phyloP scores from a whole-genome alignment of 23 tunicate species.

The Diplosoma virens region DNA sequence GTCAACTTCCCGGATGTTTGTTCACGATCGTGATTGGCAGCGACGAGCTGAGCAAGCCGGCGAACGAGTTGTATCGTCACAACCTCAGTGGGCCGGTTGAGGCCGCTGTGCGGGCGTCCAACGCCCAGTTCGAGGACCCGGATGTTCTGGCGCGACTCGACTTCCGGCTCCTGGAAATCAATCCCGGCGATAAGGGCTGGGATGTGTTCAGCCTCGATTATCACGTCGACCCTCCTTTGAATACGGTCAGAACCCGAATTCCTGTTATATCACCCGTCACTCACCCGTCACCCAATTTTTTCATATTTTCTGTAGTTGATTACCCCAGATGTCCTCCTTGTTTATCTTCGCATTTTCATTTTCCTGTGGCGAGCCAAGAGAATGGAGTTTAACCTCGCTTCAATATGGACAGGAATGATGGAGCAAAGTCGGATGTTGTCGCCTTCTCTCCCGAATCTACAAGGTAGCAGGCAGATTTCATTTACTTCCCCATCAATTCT shows the following conservation, averaged over 20 bases:
- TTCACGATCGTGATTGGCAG: background rate
- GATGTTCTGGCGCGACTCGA: conserved; percentile 85
- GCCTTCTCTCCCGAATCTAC: conserved; percentile 21
- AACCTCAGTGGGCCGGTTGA: conserved; percentile 87
- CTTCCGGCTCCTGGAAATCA: conserved; percentile 81
- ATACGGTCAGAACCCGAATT: conserved; percentile 40
- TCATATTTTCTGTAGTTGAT: conserved; percentile 21
- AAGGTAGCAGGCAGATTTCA: conserved; percentile 31
- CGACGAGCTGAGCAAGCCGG: conserved; percentile 82
- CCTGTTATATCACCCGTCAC: background rate
- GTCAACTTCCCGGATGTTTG: background rate
- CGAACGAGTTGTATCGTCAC: conserved; percentile 68
- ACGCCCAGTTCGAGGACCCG: conserved; percentile 92
- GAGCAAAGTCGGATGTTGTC: conserved; percentile 53
- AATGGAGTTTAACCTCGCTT: conserved; percentile 84
- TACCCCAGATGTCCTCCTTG: conserved; percentile 85
- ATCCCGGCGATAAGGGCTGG: conserved; percentile 97
- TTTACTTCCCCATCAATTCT: no score
- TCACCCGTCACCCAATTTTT: background rate
- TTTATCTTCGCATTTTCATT: conserved; percentile 78
- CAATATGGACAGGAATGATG: conserved; percentile 88
- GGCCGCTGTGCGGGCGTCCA: conserved; percentile 78
- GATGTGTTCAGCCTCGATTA: conserved; percentile 92
- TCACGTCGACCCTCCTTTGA: conserved; percentile 84
- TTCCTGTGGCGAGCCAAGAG: conserved; percentile 94